Base-by-base conservation (phyloP, 2,113 vertebrate genomes). In the Semicossyphus pulcher region DNA sequence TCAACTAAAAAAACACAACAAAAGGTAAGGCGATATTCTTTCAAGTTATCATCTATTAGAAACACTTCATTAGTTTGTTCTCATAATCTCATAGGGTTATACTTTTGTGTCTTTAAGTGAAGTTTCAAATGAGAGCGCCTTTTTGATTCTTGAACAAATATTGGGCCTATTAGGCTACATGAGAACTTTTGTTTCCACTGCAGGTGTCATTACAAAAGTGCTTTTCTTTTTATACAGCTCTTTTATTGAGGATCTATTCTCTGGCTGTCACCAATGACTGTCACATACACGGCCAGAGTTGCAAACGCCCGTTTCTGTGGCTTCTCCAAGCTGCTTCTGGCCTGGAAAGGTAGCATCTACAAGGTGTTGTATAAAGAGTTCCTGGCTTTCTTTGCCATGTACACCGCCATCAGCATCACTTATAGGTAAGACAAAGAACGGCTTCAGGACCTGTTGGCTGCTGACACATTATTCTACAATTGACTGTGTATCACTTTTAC, bases 291-390 rank as follows among this genome's bases (percentile, higher is more conserved):
- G 0, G 95, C 95, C 20, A 89, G 94, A 18, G 96, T 97, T 23
- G 96, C 97, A 5, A 96, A 97, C 2, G 95, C 95, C n/a, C 95
- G 96, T 26, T 97, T 98, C 57, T 96, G 96, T 1, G 95, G 96
- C 45, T 98, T 98, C 90, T 98, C 95, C 49, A 95, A 97, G 78
- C 90, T 98, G 61, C 93, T 98, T 20, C 61, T 95, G 86, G 94
- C 96, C 18, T 98, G 97, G 97, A 95, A 94, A 6, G 97, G 97
- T 0, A 98, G 97, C 91, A 97, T 98, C 86, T 98, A 98, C 92
- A 97, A 97, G 66, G 93, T 98, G 9, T 77, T 98, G 5, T 98
- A 97, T 80, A 96, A 96, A 11, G 97, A 98, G 83, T 94, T 97
- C 81, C 83, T 97, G 52, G 94, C 92, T 31, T 98, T 97, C 86